Conservation (phyloP, 2,797 vertebrate species). For the Brotula barbata region DNA sequence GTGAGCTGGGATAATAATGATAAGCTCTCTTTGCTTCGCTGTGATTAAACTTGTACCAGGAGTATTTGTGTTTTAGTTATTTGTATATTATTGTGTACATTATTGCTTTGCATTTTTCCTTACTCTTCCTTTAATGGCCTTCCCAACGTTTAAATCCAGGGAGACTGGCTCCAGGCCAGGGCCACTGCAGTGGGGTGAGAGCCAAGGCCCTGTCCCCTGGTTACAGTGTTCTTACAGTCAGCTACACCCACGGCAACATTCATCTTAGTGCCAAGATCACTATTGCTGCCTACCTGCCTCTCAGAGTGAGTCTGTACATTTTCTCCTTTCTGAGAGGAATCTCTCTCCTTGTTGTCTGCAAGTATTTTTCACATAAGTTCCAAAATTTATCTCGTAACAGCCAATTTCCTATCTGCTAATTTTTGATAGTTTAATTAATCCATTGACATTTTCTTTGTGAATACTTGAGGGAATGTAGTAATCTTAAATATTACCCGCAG, state of each 20-base stretch:
- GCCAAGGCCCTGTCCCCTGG: conserved; percentile 85
- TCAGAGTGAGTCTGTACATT: conserved; percentile 80
- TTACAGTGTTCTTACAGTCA: conserved; percentile 78
- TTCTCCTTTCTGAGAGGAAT: conserved; percentile 8
- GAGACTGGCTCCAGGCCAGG: conserved; percentile 71
- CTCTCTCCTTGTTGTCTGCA: not conserved
- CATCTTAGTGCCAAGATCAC: conserved; percentile 88
- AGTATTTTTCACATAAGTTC: conserved; percentile 1
- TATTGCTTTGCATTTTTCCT: conserved; percentile 19
- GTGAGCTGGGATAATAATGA: conserved; percentile 9
- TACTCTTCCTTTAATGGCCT: conserved; percentile 9
- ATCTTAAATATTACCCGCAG: conserved; percentile 12
- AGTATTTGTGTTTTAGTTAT: conserved; percentile 5
- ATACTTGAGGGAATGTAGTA: not conserved
- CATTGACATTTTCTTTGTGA: conserved; percentile 1
- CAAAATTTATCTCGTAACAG: not conserved
- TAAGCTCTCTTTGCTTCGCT: conserved; percentile 7
- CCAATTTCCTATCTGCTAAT: conserved; percentile 2
- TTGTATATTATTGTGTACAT: conserved; percentile 13
- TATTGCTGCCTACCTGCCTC: conserved; percentile 86
- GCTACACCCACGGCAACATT: conserved; percentile 81
- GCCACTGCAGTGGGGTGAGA: conserved; percentile 80
- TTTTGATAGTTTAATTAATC: conserved; percentile 3
- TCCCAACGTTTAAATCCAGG: conserved; percentile 56
- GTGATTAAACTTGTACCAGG: not conserved